A percentile compares a stretch with the other conserved stretches of the same genome.
Conservation (phyloP, 2,888 invertebrate species). For the Melipona bicolor region DNA sequence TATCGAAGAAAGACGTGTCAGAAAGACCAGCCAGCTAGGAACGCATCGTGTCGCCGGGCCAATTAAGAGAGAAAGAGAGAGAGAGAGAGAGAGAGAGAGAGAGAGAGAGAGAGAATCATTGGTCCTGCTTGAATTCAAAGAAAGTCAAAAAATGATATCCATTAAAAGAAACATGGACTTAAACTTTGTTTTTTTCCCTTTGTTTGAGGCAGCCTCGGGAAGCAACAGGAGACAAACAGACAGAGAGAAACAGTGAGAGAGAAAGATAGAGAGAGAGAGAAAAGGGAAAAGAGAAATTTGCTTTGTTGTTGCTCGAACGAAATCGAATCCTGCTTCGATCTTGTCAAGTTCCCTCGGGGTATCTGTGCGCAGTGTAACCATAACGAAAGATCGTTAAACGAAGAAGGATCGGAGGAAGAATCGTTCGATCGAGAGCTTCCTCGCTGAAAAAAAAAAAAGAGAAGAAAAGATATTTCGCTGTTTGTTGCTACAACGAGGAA, state of each 20-base stretch:
- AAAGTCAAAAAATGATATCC: constrained; percentile 32
- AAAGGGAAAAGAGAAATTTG: neutral
- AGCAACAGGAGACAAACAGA: neutral
- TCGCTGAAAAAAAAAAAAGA: constrained; percentile 10
- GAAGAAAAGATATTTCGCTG: neutral
- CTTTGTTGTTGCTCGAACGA: neutral
- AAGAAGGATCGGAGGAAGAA: neutral
- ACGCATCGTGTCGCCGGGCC: constrained; percentile 54
- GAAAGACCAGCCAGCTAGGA: constrained; percentile 74
- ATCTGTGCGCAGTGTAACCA: neutral
- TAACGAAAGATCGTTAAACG: neutral
- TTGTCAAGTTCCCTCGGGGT: neutral
- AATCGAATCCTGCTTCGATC: constrained; percentile 8
- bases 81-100: neutral
- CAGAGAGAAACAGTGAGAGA: constrained; percentile 4
- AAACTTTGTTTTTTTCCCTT: neutral
- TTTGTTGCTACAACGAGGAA: neutral
- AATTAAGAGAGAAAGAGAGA: constrained; percentile 34
- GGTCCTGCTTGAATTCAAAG: constrained; percentile 50
- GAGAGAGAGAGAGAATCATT: constrained; percentile 47
- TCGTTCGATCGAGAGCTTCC: constrained; percentile 14
- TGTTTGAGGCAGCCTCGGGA: constrained; percentile 10
- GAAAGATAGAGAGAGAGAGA: constrained; percentile 49
- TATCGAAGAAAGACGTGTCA: constrained; percentile 69
- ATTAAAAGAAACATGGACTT: constrained; percentile 28